Evolutionary conservation across 1,140 invertebrate species (phyloP).

Genomic region (Ceratosolen fusciceps): DNA sequence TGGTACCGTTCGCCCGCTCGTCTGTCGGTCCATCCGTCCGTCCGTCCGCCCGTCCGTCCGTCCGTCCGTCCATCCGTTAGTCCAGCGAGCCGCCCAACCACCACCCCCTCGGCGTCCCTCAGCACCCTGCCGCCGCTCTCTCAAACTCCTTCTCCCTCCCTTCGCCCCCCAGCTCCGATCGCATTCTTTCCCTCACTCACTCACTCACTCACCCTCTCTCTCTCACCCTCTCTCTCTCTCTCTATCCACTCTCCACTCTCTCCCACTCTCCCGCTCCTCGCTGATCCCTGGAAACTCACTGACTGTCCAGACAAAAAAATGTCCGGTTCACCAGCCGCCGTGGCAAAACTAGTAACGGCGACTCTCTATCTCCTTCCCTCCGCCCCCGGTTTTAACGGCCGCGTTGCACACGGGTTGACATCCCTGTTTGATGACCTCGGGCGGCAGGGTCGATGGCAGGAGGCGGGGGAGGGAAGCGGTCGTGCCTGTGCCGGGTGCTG

Average conservation of each 20-base stretch:
- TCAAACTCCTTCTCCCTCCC: slow-evolving; percentile 38
- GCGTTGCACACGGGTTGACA: slow-evolving; percentile 64
- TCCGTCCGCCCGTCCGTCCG: slow-evolving; percentile 48
- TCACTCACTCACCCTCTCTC: background rate
- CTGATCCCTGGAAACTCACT: slow-evolving; percentile 72
- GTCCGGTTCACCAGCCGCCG: slow-evolving; percentile 66
- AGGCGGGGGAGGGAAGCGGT: no score
- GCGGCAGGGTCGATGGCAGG: slow-evolving; percentile 45
- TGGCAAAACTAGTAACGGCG: slow-evolving; percentile 29
- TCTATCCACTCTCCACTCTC: slow-evolving; percentile 35
- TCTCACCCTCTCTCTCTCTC: slow-evolving; percentile 44
- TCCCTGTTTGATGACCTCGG: slow-evolving; percentile 72
- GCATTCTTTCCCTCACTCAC: no score
- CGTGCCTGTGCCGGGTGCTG: no score
- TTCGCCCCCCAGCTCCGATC: background rate
- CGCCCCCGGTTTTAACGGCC: slow-evolving; percentile 55
- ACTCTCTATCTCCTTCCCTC: slow-evolving; percentile 45
- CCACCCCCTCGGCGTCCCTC: slow-evolving; percentile 43
- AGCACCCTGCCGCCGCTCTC: slow-evolving; percentile 28
- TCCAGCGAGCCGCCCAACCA: slow-evolving; percentile 24
- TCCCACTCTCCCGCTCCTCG: slow-evolving; percentile 60
- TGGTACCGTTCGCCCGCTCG: slow-evolving; percentile 58
- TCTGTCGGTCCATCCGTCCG: slow-evolving; percentile 55
- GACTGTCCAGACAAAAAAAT: slow-evolving; percentile 73
- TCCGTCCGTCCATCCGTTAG: slow-evolving; percentile 56